Conservation (phyloP, 2,113 vertebrate species). For the Centropus bengalensis region DNA sequence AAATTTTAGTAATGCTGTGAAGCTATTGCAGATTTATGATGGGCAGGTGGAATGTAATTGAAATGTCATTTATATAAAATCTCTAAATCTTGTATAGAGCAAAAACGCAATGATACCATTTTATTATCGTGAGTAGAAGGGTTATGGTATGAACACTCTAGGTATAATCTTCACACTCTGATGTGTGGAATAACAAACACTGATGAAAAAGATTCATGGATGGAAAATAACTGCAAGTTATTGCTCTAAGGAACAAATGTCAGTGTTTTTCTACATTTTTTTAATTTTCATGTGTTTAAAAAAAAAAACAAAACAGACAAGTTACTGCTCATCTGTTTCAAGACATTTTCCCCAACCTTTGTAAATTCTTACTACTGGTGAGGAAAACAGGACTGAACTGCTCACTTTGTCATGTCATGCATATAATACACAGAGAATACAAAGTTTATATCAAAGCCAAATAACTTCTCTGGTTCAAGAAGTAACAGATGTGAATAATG, state of each 20-base stretch:
- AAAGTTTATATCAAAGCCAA: neutral
- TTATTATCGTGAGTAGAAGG: neutral
- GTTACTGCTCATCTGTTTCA: neutral
- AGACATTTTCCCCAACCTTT: slow-evolving; percentile 7
- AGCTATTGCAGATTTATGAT: neutral
- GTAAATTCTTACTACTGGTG: neutral
- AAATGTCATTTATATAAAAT: neutral
- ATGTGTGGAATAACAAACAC: neutral
- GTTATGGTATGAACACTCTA: neutral
- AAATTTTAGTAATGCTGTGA: neutral
- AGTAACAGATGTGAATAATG: neutral
- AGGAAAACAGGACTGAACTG: neutral
- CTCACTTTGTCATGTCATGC: neutral
- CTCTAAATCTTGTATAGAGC: neutral
- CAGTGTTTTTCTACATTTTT: neutral
- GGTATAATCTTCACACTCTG: neutral
- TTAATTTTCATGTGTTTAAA: neutral
- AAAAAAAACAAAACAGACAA: neutral
- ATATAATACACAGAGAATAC: neutral
- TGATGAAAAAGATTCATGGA: neutral
- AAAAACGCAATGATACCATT: neutral
- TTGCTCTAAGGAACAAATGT: neutral
- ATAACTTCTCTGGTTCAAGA: neutral
- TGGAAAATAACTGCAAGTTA: neutral
- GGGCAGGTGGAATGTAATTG: neutral